Percentiles rank a stretch among this genome's conserved stretches.
These are phyloP conservation scores for Adela reaumurella DNA, from an alignment of 2,888 invertebrate species.

Conservation along the genomic window DNA sequence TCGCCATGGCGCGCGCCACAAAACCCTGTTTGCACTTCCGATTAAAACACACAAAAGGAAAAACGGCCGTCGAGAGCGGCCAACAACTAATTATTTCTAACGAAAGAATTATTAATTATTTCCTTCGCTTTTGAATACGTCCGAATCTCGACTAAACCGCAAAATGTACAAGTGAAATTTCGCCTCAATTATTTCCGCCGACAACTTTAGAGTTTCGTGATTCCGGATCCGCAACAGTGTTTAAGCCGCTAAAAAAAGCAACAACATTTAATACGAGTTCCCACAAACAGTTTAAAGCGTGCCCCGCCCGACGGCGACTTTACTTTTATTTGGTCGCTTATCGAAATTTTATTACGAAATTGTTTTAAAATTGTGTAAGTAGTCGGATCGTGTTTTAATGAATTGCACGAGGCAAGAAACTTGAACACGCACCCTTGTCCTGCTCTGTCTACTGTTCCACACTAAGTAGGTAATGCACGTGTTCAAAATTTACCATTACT, in stretches of 20 bases:
- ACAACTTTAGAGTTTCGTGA: neutral
- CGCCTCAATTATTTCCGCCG: neutral
- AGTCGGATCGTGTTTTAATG: neutral
- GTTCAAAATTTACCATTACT: too few relatives aligned
- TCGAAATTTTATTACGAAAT: neutral
- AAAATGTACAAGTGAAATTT: neutral
- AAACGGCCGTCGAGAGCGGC: too few relatives aligned
- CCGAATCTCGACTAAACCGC: neutral
- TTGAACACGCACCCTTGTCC: too few relatives aligned
- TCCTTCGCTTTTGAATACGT: neutral
- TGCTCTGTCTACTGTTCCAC: too few relatives aligned
- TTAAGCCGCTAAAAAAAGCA: neutral
- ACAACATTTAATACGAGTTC: neutral
- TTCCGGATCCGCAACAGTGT: neutral
- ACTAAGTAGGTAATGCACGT: too few relatives aligned
- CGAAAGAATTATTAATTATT: neutral
- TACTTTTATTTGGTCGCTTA: neutral
- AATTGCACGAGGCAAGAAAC: too few relatives aligned
- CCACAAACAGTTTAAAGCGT: neutral
- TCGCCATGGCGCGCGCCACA: too few relatives aligned
- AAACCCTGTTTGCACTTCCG: too few relatives aligned
- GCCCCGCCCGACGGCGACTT: neutral
- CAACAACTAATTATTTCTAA: neutral
- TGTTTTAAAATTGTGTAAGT: neutral
- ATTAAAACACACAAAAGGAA: too few relatives aligned